Conservation (phyloP, 92 coral and sea anemone species). For the Galaxea fascicularis region DNA sequence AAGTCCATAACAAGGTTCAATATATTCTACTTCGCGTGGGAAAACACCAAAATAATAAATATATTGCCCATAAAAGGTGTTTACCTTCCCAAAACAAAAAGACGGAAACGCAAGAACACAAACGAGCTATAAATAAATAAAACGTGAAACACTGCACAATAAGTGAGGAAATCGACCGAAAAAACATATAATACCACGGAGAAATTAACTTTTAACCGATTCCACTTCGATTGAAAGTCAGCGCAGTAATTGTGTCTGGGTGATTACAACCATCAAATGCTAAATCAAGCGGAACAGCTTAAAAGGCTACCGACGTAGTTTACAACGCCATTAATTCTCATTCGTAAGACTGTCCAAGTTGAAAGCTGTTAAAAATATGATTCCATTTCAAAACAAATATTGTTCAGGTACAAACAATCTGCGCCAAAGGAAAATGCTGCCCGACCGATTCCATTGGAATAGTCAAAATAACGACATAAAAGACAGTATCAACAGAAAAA, state of each 20-base stretch:
- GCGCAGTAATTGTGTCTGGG: background rate
- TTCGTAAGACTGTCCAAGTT: background rate
- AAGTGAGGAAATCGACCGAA: background rate
- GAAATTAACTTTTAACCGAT: background rate
- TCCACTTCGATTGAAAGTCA: background rate
- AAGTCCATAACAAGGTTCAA: background rate
- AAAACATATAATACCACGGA: background rate
- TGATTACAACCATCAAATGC: conserved; percentile 2
- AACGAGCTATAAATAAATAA: conserved; percentile 3
- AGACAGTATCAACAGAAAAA: background rate
- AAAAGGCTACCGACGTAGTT: conserved; percentile 10
- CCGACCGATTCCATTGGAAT: background rate
- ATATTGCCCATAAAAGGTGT: conserved; percentile 18
- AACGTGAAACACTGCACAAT: background rate
- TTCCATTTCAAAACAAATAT: background rate
- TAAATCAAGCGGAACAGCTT: conserved; percentile 8
- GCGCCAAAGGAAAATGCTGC: background rate
- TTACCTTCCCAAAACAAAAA: conserved; percentile 30
- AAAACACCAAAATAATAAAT: conserved; percentile 28
- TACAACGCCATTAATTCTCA: conserved; percentile 7
- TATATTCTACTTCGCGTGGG: conserved; percentile 25
- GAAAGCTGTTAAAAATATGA: background rate
- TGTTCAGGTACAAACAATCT: background rate
- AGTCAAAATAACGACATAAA: background rate
- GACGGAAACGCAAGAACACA: background rate